phyloP scores from a whole-genome alignment of 1,140 invertebrate species.

The Cardiocondyla obscurior region DNA sequence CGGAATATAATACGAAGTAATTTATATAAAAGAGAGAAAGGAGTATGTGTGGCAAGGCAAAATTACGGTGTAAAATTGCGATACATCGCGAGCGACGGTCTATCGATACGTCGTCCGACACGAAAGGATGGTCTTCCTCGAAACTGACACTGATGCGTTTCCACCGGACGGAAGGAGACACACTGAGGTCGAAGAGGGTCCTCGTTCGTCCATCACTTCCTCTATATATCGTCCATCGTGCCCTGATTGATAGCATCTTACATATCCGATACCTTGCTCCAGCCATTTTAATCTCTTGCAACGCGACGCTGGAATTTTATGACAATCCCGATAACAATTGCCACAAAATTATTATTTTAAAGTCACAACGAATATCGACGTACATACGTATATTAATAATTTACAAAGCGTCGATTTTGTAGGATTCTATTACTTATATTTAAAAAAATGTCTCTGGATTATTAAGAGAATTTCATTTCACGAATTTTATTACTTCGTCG shows the following conservation, averaged over 20 bases:
- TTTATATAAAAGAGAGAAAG: constrained; percentile 30
- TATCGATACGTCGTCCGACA: constrained; percentile 35
- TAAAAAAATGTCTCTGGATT: background rate
- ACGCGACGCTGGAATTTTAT: constrained; percentile 19
- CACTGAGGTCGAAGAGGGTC: constrained; percentile 47
- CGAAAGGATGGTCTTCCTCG: constrained; percentile 55
- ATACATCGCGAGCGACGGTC: constrained; percentile 14
- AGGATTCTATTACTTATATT: background rate
- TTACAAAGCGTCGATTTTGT: too few species aligned
- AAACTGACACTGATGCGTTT: constrained; percentile 69
- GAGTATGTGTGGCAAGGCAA: background rate
- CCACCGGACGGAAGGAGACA: constrained; percentile 47
- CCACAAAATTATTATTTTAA: background rate
- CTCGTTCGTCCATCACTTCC: constrained; percentile 64
- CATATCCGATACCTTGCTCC: constrained; percentile 28
- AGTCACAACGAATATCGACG: too few species aligned
- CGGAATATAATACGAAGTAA: constrained; percentile 42
- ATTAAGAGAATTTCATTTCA: background rate
- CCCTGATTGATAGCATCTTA: constrained; percentile 68
- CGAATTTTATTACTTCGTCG: background rate
- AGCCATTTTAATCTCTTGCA: constrained; percentile 26
- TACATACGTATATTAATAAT: too few species aligned
- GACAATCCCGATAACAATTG: background rate
- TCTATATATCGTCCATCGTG: constrained; percentile 16
- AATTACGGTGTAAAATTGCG: constrained; percentile 31